Base-by-base conservation (phyloP, 2,113 vertebrate species). In the Rutilus rutilus region DNA sequence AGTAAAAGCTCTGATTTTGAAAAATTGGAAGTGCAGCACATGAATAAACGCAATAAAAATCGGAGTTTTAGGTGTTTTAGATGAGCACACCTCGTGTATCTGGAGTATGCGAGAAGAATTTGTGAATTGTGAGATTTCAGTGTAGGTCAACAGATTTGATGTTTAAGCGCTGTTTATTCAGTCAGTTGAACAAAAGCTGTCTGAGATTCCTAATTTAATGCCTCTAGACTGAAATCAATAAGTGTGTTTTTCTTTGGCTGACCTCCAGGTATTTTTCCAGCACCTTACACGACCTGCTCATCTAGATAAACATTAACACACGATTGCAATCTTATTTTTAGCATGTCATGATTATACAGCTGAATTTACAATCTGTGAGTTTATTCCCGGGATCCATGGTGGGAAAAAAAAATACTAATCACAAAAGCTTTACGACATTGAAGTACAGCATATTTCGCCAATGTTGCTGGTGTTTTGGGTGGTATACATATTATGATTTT, bases 21-120 rank as follows among this genome's bases (percentile, higher is more conserved):
- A 92, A 91, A 90, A 90, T 89, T 92, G 82, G 88, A 62, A 85
- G 87, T 89, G 88, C 78, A 85, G 79, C 84, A 80, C 85, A 90
- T 90, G 82, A 90, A 92, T 89, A 90, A 73, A 90, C 71, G 76
- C 78, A 77, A 86, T 19, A 23, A 90, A 89, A 91, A 59, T 90
- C 86, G 88, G 86, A 74, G 87, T 90, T 90, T 88, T 71, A 65
- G 47, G 33, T 47, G 39, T 82, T 82, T 54, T 78, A 78, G 76
- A 33, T 3, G 50, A 54, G 62, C 74, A 57, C 9, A 27, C 45
- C 11, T 21, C 14, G 27, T 27, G 45, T 30, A 45, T 27, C 7
- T 39, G 50, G 27, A 27, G 27, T 14, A 59, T 80, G 36, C 6
- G 27, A 39, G 21, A 60, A 73, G 36, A 71, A 36, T 52, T 45